These are phyloP conservation scores for Triplophysa yarkandensis DNA, from an alignment of 2,797 vertebrate genomes.

Conservation along the genomic window DNA sequence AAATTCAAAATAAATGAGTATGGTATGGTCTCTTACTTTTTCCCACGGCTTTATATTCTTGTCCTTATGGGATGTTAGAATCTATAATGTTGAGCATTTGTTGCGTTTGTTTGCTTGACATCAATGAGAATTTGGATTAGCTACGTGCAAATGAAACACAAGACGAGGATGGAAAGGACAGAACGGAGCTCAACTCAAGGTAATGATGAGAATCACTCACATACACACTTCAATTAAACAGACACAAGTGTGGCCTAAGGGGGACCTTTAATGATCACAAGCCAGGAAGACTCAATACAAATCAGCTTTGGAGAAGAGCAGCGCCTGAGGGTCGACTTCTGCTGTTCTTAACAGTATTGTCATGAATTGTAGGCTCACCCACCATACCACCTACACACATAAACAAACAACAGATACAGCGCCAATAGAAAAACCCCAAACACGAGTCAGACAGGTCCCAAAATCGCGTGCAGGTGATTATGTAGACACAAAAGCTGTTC, in stretches of 20 bases:
- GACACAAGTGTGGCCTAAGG: slow-evolving; percentile 68
- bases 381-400: slow-evolving; percentile 20
- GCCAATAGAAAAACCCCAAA: slow-evolving; percentile 8
- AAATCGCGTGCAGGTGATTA: not conserved
- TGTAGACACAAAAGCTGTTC: not conserved
- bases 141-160: slow-evolving; percentile 21
- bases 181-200: slow-evolving; percentile 31
- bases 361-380: slow-evolving; percentile 28
- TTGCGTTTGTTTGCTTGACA: slow-evolving; percentile 12
- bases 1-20: too few relatives aligned
- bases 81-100: not conserved
- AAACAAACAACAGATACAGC: slow-evolving; percentile 7
- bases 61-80: not conserved
- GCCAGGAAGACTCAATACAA: slow-evolving; percentile 61
- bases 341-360: slow-evolving; percentile 59
- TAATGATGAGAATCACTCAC: slow-evolving; percentile 54
- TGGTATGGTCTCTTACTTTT: too few relatives aligned
- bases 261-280: slow-evolving; percentile 71
- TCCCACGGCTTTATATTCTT: too few relatives aligned
- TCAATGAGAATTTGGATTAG: slow-evolving; percentile 33
- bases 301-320: slow-evolving; percentile 73
- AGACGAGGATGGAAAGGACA: slow-evolving; percentile 33
- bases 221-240: slow-evolving; percentile 65
- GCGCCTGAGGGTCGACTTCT: slow-evolving; percentile 57
- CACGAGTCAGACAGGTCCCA: not conserved